Conservation (phyloP, 2,888 invertebrate genomes). For the Lasioglossum figueresi region DNA sequence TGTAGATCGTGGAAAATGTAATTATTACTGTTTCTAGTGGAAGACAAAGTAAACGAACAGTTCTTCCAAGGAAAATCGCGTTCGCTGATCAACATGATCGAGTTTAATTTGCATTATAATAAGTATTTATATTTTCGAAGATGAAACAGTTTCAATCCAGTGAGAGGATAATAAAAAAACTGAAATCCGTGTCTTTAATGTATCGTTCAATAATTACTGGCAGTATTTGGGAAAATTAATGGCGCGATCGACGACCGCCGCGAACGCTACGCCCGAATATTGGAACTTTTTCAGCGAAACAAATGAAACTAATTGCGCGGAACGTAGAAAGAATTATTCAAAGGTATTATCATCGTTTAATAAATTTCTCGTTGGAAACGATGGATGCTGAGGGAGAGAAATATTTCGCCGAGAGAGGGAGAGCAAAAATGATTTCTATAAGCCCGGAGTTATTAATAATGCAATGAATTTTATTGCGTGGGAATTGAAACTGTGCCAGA, state of each 20-base stretch:
- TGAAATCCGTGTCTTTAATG: neutral
- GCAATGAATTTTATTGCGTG: constrained; percentile 2
- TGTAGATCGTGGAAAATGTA: too few species aligned
- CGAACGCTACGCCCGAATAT: neutral
- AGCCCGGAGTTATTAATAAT: constrained; percentile 13
- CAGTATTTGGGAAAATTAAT: constrained; percentile 1
- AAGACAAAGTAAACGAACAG: too few species aligned
- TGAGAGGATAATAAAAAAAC: neutral
- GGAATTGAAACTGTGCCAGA: constrained; percentile 6
- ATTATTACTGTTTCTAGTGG: too few species aligned
- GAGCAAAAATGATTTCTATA: constrained; percentile 4
- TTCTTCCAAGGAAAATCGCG: neutral
- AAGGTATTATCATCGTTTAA: constrained; percentile 14
- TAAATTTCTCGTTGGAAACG: constrained; percentile 6
- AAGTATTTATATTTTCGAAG: neutral
- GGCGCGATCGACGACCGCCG: neutral
- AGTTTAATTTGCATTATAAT: neutral
- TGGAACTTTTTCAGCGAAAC: neutral
- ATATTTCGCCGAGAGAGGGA: neutral
- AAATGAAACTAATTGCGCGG: constrained; percentile 5
- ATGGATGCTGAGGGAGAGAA: neutral
- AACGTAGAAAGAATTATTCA: constrained; percentile 8
- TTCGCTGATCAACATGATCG: neutral
- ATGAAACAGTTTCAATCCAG: neutral
- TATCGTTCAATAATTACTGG: neutral